These are phyloP conservation scores for Andrena camellia DNA, from an alignment of 2,888 invertebrate genomes.

Conservation along the genomic window DNA sequence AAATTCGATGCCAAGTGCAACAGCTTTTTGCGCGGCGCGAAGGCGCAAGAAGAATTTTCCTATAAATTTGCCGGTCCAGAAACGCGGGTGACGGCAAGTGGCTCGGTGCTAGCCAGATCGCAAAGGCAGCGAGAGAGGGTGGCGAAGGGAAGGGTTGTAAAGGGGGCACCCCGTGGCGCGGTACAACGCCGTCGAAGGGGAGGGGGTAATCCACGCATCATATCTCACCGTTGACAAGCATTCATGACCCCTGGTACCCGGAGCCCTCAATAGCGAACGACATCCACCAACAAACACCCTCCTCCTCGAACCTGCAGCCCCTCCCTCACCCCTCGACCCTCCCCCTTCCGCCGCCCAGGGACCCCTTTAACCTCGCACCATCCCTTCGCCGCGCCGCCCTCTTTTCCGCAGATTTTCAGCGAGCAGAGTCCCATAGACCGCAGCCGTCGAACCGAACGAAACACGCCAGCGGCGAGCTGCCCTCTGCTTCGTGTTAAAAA, in stretches of 20 bases:
- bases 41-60: constrained; percentile 56
- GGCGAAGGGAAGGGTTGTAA: constrained; percentile 58
- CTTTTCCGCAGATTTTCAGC: constrained; percentile 65
- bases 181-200: constrained; percentile 56
- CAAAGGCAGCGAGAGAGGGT: constrained; percentile 38
- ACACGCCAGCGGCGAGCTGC: constrained; percentile 59
- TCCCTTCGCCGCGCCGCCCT: constrained; percentile 21
- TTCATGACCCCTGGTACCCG: constrained; percentile 78
- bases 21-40: constrained; percentile 32
- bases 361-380: constrained; percentile 59
- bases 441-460: constrained; percentile 70
- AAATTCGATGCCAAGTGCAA: constrained; percentile 22
- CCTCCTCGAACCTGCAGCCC: constrained; percentile 37
- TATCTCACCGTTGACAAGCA: constrained; percentile 82
- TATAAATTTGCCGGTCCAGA: constrained; percentile 53
- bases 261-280: constrained; percentile 79
- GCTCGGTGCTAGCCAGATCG: constrained; percentile 50
- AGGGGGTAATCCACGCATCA: constrained; percentile 80
- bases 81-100: constrained; percentile 58
- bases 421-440: constrained; percentile 63
- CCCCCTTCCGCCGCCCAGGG: constrained; percentile 21
- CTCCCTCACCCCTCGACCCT: constrained; percentile 18
- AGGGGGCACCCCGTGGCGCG: constrained; percentile 64
- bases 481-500: constrained; percentile 69
- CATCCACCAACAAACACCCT: constrained; percentile 77